Percentiles rank a stretch among this genome's conserved stretches.
Conservation (phyloP, 2,113 vertebrate genomes). For the Fukomys damarensis region DNA sequence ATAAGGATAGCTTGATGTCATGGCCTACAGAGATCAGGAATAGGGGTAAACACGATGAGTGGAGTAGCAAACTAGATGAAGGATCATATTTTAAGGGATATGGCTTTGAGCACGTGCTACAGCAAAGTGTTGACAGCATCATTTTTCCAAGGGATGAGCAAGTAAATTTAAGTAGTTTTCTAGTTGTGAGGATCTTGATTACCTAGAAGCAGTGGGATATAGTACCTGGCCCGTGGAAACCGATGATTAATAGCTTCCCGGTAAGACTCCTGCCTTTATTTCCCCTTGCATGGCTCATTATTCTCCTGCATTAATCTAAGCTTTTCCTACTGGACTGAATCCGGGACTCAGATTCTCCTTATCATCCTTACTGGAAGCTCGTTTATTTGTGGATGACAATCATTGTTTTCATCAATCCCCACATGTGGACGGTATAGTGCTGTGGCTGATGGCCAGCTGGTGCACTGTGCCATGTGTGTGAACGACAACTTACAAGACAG, state of each 20-base stretch:
- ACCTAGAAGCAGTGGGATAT: conserved; percentile 54
- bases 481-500: conserved; percentile 48
- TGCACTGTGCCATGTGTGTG: background rate
- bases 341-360: conserved; percentile 45
- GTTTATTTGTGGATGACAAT: conserved; percentile 73
- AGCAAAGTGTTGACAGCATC: conserved; percentile 72
- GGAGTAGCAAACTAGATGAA: conserved; percentile 66
- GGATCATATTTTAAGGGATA: conserved; percentile 68
- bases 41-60: conserved; percentile 13
- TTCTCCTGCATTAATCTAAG: conserved; percentile 70
- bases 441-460: conserved; percentile 32
- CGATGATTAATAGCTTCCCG: conserved; percentile 49
- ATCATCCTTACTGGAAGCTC: conserved; percentile 61
- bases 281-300: conserved; percentile 17
- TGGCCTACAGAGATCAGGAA: conserved; percentile 45
- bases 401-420: conserved; percentile 68
- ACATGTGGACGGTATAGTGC: conserved; percentile 30
- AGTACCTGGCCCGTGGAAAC: conserved; percentile 64
- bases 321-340: conserved; percentile 61
- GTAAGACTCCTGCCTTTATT: conserved; percentile 63
- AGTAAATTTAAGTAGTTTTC: conserved; percentile 65
- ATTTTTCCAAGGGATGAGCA: conserved; percentile 73
- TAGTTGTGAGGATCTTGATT: conserved; percentile 70
- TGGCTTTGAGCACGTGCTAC: conserved; percentile 66
- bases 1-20: background rate